Percentiles rank a stretch among this genome's conserved stretches.
Evolutionary conservation across 2,797 vertebrate species (phyloP).

Genomic region (Chaenodraco wilsoni): DNA sequence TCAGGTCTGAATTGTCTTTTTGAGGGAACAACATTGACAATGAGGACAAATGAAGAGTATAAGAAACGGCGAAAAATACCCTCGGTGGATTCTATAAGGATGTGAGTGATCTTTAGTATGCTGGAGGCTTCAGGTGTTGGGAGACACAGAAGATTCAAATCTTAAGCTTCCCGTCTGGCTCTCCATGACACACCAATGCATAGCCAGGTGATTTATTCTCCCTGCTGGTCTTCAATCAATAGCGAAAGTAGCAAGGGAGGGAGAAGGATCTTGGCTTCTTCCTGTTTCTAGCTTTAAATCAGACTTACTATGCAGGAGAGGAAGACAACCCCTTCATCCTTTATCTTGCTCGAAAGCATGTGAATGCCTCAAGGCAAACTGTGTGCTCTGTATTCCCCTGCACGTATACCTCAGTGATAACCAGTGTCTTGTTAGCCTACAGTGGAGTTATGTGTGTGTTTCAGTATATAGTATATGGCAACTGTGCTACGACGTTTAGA

Average conservation of each 20-base stretch:
- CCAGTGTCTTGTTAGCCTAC: slow-evolving; percentile 46
- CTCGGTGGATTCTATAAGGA: slow-evolving; percentile 25
- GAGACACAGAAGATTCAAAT: slow-evolving; percentile 57
- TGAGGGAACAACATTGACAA: slow-evolving; percentile 10
- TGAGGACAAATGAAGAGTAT: slow-evolving; percentile 29
- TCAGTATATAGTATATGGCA: slow-evolving; percentile 47
- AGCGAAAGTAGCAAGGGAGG: slow-evolving; percentile 54
- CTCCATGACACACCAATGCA: slow-evolving; percentile 62
- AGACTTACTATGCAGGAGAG: slow-evolving; percentile 67
- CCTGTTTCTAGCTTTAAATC: slow-evolving; percentile 69
- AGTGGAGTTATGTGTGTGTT: slow-evolving; percentile 50
- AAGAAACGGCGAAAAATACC: slow-evolving; percentile 24
- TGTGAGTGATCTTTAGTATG: slow-evolving; percentile 49
- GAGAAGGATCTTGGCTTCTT: slow-evolving; percentile 51
- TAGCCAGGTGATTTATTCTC: slow-evolving; percentile 56
- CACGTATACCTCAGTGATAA: slow-evolving; percentile 60
- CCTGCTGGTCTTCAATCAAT: slow-evolving; percentile 73
- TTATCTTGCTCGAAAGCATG: slow-evolving; percentile 66
- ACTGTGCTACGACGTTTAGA: slow-evolving; percentile 44
- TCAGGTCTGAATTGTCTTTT: slow-evolving; percentile 20
- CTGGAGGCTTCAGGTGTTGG: slow-evolving; percentile 50
- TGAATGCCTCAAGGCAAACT: slow-evolving; percentile 67
- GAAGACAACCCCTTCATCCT: slow-evolving; percentile 70
- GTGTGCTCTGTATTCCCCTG: slow-evolving; percentile 44
- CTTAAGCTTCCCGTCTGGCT: slow-evolving; percentile 55